Evolutionary conservation across 2,797 vertebrate species (phyloP).

Genomic region (Echiichthys vipera): DNA sequence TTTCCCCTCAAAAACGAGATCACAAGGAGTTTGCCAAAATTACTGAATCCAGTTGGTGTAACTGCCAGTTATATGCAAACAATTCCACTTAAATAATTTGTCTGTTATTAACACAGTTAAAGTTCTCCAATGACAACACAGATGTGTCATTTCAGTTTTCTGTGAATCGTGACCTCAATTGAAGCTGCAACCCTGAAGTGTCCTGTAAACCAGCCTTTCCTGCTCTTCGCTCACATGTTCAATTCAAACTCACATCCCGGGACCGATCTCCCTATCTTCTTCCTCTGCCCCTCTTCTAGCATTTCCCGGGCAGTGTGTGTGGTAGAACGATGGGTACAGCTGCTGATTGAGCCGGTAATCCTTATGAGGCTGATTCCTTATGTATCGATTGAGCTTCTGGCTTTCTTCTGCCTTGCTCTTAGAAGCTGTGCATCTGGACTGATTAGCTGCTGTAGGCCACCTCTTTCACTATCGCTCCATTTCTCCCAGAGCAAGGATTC

Average conservation of each 20-base stretch:
- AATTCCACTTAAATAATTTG: not conserved
- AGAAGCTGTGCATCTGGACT: conserved; percentile 74
- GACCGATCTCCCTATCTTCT: conserved; percentile 10
- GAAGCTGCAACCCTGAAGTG: conserved; percentile 30
- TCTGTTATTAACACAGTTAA: not conserved
- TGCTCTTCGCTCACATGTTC: not conserved
- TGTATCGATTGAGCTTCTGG: conserved; percentile 77
- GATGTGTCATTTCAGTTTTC: not conserved
- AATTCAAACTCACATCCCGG: conserved; percentile 14
- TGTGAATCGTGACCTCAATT: conserved; percentile 29
- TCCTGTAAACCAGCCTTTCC: conserved; percentile 24
- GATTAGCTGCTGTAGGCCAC: conserved; percentile 75
- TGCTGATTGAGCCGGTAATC: conserved; percentile 75
- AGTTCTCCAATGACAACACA: not conserved
- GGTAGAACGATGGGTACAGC: conserved; percentile 57
- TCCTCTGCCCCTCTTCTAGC: conserved; percentile 21
- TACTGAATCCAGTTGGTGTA: too few relatives aligned
- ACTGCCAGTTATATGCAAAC: not conserved
- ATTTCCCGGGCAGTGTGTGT: conserved; percentile 44
- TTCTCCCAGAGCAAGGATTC: conserved; percentile 59
- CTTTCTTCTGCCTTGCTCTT: conserved; percentile 68
- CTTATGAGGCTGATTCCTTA: conserved; percentile 75
- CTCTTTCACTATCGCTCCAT: conserved; percentile 50
- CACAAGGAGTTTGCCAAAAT: not conserved
- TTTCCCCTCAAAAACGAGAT: too few relatives aligned